These are phyloP conservation scores for Mallotus villosus DNA, from an alignment of 2,797 vertebrate species.

Conservation along the genomic window DNA sequence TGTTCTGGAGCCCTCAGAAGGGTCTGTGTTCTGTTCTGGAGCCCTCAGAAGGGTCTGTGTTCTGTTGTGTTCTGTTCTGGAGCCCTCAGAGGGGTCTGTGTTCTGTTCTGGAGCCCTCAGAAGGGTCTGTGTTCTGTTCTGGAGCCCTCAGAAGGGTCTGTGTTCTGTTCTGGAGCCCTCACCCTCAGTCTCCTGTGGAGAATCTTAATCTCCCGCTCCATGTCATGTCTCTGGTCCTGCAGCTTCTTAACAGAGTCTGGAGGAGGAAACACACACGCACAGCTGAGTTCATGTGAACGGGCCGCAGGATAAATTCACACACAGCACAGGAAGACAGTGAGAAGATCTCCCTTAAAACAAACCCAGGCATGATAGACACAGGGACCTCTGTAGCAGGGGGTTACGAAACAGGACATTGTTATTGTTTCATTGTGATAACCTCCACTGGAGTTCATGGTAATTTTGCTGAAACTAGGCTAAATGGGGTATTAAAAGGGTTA, in stretches of 20 bases:
- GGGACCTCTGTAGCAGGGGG: background rate
- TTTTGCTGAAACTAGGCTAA: too few species aligned
- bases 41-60: background rate
- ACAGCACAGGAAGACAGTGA: background rate
- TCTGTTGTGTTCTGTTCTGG: too few species aligned
- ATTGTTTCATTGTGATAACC: background rate
- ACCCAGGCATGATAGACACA: background rate
- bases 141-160: too few species aligned
- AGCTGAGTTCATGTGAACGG: conserved; percentile 3
- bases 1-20: conserved; percentile 66
- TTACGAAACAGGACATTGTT: background rate
- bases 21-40: too few species aligned
- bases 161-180: conserved; percentile 49
- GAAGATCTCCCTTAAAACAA: background rate
- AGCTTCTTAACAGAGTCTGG: conserved; percentile 93
- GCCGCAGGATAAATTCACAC: background rate
- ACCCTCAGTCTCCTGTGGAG: conserved; percentile 91
- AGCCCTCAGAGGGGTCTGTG: too few species aligned
- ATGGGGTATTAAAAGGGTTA: too few species aligned
- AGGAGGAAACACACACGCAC: conserved; percentile 35
- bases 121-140: too few species aligned
- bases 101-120: too few species aligned
- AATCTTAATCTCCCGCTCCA: conserved; percentile 96
- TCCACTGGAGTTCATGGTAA: too few species aligned
- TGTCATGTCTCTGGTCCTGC: conserved; percentile 94